These are phyloP conservation scores for Eurytemora carolleeae DNA, from an alignment of 1,140 invertebrate species.

Conservation along the genomic window DNA sequence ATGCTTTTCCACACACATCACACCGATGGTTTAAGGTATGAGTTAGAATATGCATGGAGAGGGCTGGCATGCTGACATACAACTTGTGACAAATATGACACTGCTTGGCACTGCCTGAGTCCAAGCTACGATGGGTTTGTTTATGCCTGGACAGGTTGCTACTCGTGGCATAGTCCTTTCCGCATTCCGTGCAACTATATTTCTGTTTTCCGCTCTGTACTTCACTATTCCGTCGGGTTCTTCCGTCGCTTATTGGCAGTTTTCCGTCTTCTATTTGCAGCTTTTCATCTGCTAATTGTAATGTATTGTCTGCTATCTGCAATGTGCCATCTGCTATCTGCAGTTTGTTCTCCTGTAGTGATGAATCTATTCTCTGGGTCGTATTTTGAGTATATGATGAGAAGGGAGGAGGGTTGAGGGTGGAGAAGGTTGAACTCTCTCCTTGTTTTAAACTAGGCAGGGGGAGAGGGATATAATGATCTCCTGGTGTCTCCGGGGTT, in stretches of 20 bases:
- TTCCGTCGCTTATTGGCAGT: conserved; percentile 4
- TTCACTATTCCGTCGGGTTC: conserved; percentile 18
- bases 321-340: conserved; percentile 4
- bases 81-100: conserved; percentile 84
- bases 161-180: conserved; percentile 90
- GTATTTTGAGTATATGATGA: neutral
- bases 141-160: conserved; percentile 93
- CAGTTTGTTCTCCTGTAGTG: neutral
- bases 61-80: no score
- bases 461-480: neutral
- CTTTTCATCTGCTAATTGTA: no score
- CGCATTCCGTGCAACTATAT: conserved; percentile 84
- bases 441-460: no score
- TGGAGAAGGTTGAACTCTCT: no score
- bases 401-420: no score
- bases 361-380: neutral
- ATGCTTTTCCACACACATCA: conserved; percentile 39
- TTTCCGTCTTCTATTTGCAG: no score
- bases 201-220: conserved; percentile 24
- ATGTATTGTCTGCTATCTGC: no score
- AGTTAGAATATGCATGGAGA: conserved; percentile 91
- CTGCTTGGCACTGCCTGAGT: conserved; percentile 75
- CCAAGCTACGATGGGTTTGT: conserved; percentile 84
- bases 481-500: neutral
- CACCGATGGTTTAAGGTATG: conserved; percentile 40